A percentile compares a stretch with the other conserved stretches of the same genome.
Evolutionary conservation across 2,113 vertebrate species (phyloP).

Genomic region (Prionailurus bengalensis): DNA sequence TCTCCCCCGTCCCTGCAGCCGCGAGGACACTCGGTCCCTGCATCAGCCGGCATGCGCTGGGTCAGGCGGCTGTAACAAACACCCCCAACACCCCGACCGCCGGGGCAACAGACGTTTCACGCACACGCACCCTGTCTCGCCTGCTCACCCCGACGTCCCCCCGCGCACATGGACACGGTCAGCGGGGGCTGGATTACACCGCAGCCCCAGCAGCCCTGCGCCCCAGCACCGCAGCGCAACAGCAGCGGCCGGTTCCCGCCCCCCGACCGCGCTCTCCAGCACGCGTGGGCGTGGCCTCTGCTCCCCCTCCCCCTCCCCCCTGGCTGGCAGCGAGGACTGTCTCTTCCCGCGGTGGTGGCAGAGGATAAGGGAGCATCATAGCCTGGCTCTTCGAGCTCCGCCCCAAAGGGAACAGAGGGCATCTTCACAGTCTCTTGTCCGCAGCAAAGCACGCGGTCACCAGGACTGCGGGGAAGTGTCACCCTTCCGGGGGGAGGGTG

Average conservation of each 20-base stretch:
- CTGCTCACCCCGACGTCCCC: not conserved
- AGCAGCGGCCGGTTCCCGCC: not conserved
- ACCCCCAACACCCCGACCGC: not conserved
- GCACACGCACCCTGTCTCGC: too few relatives aligned
- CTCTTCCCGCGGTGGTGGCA: not conserved
- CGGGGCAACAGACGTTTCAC: too few relatives aligned
- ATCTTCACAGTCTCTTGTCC: not conserved
- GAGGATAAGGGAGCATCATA: too few relatives aligned
- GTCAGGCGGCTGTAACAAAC: not conserved
- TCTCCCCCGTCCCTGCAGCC: not conserved
- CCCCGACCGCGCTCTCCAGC: rapidly evolving
- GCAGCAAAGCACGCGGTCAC: not conserved
- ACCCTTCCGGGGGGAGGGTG: not conserved
- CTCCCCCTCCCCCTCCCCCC: not conserved
- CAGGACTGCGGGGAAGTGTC: rapidly evolving
- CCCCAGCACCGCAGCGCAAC: too few relatives aligned
- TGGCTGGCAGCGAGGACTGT: rapidly evolving
- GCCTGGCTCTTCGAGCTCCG: too few relatives aligned
- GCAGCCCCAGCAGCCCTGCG: not conserved
- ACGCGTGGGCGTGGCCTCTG: not conserved
- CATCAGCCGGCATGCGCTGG: not conserved
- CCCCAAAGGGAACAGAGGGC: not conserved
- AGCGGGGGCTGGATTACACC: not conserved
- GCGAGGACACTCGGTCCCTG: not conserved
- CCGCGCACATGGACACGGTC: rapidly evolving